Evolutionary conservation across 2,888 invertebrate genomes (phyloP).

Genomic region (Rotaria magnacalcarata): DNA sequence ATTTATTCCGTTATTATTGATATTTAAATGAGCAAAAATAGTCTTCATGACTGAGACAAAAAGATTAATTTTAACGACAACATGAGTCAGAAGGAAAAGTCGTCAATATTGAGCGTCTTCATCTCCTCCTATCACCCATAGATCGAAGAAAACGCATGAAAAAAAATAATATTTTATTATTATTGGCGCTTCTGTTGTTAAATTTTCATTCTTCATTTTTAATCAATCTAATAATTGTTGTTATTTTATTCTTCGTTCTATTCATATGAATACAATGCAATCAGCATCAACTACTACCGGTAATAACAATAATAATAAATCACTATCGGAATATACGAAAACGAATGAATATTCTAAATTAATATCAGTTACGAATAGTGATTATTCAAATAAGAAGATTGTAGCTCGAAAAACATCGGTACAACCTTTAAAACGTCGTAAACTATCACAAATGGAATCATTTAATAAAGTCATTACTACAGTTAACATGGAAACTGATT

Average conservation of each 20-base stretch:
- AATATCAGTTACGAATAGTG: not conserved
- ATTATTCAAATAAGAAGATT: not conserved
- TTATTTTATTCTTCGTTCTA: too few relatives aligned
- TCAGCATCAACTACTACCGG: too few relatives aligned
- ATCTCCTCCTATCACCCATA: not conserved
- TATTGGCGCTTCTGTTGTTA: not conserved
- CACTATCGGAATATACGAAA: too few relatives aligned
- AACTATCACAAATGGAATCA: not conserved
- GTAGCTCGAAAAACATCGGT: not conserved
- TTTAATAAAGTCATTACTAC: not conserved
- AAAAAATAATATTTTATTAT: not conserved
- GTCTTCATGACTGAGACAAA: constrained; percentile 13
- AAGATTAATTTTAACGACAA: not conserved
- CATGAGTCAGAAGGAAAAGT: not conserved
- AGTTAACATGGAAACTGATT: not conserved
- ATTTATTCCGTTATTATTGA: not conserved
- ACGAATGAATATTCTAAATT: too few relatives aligned
- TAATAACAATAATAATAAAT: too few relatives aligned
- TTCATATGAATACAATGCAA: too few relatives aligned
- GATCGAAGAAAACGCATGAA: not conserved
- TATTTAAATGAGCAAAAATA: not conserved
- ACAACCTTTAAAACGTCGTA: not conserved
- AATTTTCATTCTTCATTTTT: not conserved
- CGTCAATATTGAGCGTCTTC: not conserved
- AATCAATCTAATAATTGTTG: too few relatives aligned